These are phyloP conservation scores for Odontophorus gujanensis DNA, from an alignment of 2,113 vertebrate genomes.

Conservation along the genomic window DNA sequence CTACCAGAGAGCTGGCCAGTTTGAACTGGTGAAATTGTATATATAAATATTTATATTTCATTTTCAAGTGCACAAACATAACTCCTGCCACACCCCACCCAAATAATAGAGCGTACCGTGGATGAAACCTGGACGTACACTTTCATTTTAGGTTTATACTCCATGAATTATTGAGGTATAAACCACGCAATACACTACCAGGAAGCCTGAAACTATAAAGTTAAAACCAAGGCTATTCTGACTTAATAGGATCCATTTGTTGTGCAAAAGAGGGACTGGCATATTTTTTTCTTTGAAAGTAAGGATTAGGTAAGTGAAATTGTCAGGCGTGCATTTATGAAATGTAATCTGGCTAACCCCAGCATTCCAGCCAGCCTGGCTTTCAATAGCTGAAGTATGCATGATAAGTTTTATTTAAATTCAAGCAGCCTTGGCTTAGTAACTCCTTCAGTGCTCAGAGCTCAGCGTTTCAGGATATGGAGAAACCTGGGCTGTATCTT, in stretches of 20 bases:
- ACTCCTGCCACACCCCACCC: not conserved
- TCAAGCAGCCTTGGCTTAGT: not conserved
- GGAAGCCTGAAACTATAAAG: not conserved
- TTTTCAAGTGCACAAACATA: not conserved
- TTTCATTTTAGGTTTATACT: not conserved
- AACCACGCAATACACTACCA: not conserved
- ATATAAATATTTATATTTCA: not conserved
- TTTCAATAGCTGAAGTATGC: slow-evolving; percentile 25
- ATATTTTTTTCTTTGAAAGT: not conserved
- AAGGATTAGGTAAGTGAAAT: slow-evolving; percentile 32
- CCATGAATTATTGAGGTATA: not conserved
- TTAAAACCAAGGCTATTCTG: not conserved
- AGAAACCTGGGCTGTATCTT: not conserved
- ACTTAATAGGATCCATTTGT: slow-evolving; percentile 50
- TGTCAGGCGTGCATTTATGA: slow-evolving; percentile 26
- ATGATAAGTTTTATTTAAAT: slow-evolving; percentile 22
- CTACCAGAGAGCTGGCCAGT: not conserved
- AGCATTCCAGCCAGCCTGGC: slow-evolving; percentile 34
- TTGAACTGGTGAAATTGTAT: not conserved
- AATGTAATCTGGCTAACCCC: slow-evolving; percentile 34
- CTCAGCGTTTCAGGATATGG: not conserved
- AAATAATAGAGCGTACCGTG: not conserved
- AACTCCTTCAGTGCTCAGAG: not conserved
- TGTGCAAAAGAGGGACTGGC: not conserved
- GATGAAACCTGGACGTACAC: not conserved